Base-by-base conservation (phyloP, 2,797 vertebrate genomes). In the Dipus sagitta region DNA sequence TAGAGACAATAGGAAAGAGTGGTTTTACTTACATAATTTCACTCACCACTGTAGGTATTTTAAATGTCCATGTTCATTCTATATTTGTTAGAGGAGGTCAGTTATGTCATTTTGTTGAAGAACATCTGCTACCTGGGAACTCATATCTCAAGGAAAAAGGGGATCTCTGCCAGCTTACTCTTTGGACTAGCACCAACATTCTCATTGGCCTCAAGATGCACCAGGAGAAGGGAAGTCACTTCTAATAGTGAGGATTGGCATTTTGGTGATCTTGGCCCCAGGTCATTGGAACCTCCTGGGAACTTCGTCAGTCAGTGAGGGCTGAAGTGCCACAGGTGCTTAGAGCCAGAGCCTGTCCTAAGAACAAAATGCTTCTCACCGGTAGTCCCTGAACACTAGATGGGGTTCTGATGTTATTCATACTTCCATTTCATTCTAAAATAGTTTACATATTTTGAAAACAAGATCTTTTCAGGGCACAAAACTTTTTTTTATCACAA, bases 391-490 rank as follows among this genome's bases (percentile, higher is more conserved):
- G 88, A 95, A 90, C 87, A 64, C 94, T 83, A 95, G 93, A 97
- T 94, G 93, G 76, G 52, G 88, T 89, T 98, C 87, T 90, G 93
- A 96, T 96, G 97, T 97, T 97, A 94, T 86, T 92, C 62, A 96
- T 91, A 78, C 67, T 95, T 34, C 14, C 76, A 4, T 88, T 95
- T 76, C 21, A 87, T 95, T 96, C 52, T 93, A 23, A 75, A 47
- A 47, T 47, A 87, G 62, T 30, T 94, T 93, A 34, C 77, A 89
- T 93, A 74, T 86, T 92, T 84, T 93, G 42, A 91, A 80, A 77
- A 83, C 30, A 34, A 17, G 38, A 52, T 38, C 34, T 97, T 96
- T 97, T 95, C 94, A 95, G 92, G 92, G 72, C 70, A 96, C 95
- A 96, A 96, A 34, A 67, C 32, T 67, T 85, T 65, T 85, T 65